Percentiles rank a stretch among this genome's conserved stretches.
phyloP scores from a whole-genome alignment of 2,113 vertebrate genomes.

The Corynorhinus townsendii region DNA sequence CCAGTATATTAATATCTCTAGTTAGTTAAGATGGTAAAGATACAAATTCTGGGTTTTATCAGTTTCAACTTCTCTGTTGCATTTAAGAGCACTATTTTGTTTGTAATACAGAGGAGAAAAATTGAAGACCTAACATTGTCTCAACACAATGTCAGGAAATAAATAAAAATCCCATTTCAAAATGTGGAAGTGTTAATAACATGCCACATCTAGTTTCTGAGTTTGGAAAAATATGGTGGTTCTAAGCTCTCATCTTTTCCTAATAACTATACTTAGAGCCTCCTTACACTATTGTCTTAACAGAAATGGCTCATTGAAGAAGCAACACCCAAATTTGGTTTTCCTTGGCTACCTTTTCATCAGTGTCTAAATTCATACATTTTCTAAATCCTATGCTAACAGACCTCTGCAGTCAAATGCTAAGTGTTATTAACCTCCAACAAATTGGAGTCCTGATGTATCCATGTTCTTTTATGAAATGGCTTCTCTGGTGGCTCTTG shows the following conservation, averaged over 20 bases:
- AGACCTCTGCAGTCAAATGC: conserved; percentile 56
- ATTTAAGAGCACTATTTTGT: neutral
- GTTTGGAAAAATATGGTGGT: neutral
- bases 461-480: conserved; percentile 28
- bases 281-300: conserved; percentile 9
- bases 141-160: conserved; percentile 27
- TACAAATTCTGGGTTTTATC: neutral
- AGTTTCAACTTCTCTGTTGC: neutral
- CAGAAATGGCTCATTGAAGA: conserved; percentile 36
- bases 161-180: conserved; percentile 49
- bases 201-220: neutral
- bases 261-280: neutral
- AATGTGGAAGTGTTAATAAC: conserved; percentile 52
- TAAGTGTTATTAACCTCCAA: conserved; percentile 67
- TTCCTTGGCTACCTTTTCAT: conserved; percentile 49
- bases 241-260: neutral
- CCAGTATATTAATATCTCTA: neutral
- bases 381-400: conserved; percentile 39
- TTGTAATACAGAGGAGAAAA: conserved; percentile 22
- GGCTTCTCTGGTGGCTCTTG: neutral
- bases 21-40: neutral
- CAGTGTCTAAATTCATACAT: conserved; percentile 43
- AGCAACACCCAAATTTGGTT: neutral
- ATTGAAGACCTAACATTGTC: conserved; percentile 38
- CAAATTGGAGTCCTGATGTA: conserved; percentile 65